Evolutionary conservation across 2,888 invertebrate genomes (phyloP), one percentile per base, ranked within the genome.

Genomic region (Andrena bicolor): DNA sequence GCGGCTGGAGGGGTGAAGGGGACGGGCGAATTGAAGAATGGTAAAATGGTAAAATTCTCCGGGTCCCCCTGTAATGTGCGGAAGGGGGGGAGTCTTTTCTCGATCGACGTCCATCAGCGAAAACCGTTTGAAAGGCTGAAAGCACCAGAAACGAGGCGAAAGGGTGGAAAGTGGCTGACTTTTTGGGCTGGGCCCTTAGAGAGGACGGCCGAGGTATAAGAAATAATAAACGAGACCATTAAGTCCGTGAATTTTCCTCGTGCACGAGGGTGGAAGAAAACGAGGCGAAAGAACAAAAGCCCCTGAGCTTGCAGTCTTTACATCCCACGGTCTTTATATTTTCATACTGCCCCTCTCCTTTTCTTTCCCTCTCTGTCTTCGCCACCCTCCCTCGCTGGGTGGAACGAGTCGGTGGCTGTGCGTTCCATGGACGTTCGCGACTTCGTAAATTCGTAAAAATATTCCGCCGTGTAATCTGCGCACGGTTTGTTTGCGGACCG

Each of bases 191-290:
- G 86, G 89, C 86, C 87, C 84, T 90, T 84, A 87, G 89, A 90
- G 90, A 89, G 88, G 85, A 89, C 88, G 89, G 86, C 72, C 86
- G 82, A 85, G 90, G 90, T 89, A 90, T 89, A 90, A 90, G 92
- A 92, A 92, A 92, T 92, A 93, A 93, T 93, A 92, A 92, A 92
- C 91, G 92, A 92, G 92, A 91, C 90, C 92, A 93, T 93, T 93
- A 92, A 92, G 91, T 91, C 90, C 80, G 81, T 89, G 88, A 84
- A 87, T 89, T 91, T 89, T 91, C 87, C 87, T 87, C 86, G 89
- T 89, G 85, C 86, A 86, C 88, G 83, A 88, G 85, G 78, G 80
- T 83, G 78, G 83, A 81, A 83, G 86, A 78, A 86, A 90, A 85
- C 88, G 88, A 87, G 81, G 82, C 85, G 79, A 84, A 86, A 86